Conservation (phyloP, 2,797 vertebrate genomes). For the Numenius phaeopus region DNA sequence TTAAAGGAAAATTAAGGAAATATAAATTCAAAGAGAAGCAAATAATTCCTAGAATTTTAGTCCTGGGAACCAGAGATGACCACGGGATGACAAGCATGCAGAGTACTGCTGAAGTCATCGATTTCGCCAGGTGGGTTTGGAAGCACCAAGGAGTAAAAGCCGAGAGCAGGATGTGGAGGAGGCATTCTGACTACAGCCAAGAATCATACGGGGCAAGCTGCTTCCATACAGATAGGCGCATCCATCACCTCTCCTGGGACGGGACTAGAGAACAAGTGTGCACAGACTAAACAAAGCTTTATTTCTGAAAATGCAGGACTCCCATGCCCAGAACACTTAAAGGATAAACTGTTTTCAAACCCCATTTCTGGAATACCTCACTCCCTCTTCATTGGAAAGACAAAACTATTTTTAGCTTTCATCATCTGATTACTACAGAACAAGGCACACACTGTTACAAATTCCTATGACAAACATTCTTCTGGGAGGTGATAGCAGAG, state of each 20-base stretch:
- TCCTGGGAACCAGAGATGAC: neutral
- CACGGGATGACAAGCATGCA: neutral
- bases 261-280: neutral
- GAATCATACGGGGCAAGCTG: neutral
- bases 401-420: conserved; percentile 7
- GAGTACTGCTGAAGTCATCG: neutral
- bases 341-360: neutral
- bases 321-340: neutral
- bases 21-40: neutral
- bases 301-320: neutral
- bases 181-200: neutral
- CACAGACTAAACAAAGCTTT: neutral
- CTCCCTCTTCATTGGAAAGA: neutral
- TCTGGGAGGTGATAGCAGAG: neutral
- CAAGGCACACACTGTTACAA: neutral
- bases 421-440: neutral
- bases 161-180: neutral
- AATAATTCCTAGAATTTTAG: neutral
- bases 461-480: neutral
- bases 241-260: neutral
- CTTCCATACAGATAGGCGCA: neutral
- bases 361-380: neutral
- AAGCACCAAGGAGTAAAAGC: neutral
- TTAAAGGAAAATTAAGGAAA: neutral
- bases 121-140: neutral